Evolutionary conservation across 2,797 vertebrate species (phyloP).

Genomic region (Xiphophorus birchmanni): DNA sequence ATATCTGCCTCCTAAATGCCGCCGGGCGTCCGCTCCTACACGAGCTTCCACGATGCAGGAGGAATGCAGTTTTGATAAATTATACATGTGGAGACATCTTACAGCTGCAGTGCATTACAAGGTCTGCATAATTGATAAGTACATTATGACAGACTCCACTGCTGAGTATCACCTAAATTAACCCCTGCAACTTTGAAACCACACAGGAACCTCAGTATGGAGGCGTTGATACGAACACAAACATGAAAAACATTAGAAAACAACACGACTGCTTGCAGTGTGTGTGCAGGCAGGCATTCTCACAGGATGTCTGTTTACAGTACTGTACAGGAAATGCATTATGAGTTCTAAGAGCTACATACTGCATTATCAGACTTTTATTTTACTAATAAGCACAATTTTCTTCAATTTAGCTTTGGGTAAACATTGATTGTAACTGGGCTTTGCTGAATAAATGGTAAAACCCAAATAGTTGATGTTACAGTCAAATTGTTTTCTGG

Average conservation of each 20-base stretch:
- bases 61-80: slow-evolving; percentile 7
- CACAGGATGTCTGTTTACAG: not conserved
- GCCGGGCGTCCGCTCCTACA: slow-evolving; percentile 17
- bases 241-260: slow-evolving; percentile 35
- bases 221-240: not conserved
- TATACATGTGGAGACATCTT: slow-evolving; percentile 40
- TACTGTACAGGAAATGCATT: not conserved
- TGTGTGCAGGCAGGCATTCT: not conserved
- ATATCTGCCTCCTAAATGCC: slow-evolving; percentile 10
- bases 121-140: slow-evolving; percentile 53
- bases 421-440: not conserved
- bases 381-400: not conserved
- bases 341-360: not conserved
- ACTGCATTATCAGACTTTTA: not conserved
- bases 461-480: not conserved
- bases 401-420: not conserved
- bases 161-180: slow-evolving; percentile 53
- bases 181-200: slow-evolving; percentile 52
- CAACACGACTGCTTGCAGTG: not conserved
- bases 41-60: slow-evolving; percentile 3
- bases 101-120: slow-evolving; percentile 55
- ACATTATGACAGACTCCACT: slow-evolving; percentile 34
- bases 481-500: not conserved
- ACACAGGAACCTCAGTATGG: slow-evolving; percentile 51
- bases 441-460: not conserved